A percentile compares a stretch with the other conserved stretches of the same genome.
Conservation (phyloP, 2,113 vertebrate species). For the Oenanthe oenanthe region DNA sequence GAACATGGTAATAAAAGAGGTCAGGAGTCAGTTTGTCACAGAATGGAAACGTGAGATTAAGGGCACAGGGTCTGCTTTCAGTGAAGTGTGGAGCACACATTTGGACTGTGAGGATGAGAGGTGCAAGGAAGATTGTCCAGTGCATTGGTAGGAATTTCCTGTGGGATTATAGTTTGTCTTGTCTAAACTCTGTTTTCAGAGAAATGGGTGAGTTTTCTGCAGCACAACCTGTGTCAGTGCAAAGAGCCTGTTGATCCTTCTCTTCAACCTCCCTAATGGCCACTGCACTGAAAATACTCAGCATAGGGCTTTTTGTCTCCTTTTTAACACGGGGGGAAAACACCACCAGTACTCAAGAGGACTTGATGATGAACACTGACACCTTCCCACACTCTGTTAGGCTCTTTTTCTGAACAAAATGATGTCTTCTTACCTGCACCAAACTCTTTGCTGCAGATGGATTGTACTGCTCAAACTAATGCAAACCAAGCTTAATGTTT, state of each 20-base stretch:
- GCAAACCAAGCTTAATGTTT: not conserved
- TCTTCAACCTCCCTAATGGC: not conserved
- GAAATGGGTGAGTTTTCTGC: not conserved
- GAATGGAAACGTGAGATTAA: not conserved
- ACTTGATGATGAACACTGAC: not conserved
- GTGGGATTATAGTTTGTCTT: not conserved
- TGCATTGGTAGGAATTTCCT: not conserved
- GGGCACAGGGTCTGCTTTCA: not conserved
- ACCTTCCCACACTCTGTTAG: not conserved
- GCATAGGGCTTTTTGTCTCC: not conserved
- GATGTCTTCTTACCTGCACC: not conserved
- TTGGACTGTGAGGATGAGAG: not conserved
- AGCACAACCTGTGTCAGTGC: not conserved
- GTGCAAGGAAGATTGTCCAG: not conserved
- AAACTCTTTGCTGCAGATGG: not conserved
- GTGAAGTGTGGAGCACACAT: not conserved
- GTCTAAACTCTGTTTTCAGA: not conserved
- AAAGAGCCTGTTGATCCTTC: not conserved
- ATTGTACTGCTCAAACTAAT: not conserved
- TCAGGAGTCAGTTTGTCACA: not conserved
- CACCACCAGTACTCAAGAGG: not conserved
- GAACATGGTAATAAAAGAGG: constrained; percentile 26
- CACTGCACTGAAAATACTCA: not conserved
- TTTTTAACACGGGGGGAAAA: not conserved
- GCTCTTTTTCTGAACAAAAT: not conserved